Evolutionary conservation across 2,888 invertebrate species (phyloP).

Genomic region (Celastrina argiolus): DNA sequence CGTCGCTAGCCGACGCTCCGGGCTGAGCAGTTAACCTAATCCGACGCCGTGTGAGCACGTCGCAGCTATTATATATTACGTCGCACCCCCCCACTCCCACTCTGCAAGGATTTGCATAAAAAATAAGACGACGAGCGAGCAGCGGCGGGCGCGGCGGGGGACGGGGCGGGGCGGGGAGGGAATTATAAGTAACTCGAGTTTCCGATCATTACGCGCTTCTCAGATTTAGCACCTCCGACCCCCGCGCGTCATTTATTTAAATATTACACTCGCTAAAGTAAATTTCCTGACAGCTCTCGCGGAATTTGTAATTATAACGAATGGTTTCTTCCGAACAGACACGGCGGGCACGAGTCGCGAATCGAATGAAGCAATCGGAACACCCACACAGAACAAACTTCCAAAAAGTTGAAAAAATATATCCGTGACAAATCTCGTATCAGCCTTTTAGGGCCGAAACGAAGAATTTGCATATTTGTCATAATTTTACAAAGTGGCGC

Average conservation of each 20-base stretch:
- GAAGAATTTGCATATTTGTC: constrained; percentile 9
- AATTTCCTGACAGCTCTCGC: background rate
- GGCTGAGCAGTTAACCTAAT: background rate
- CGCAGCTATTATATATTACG: constrained; percentile 12
- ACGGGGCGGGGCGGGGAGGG: background rate
- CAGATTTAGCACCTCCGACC: background rate
- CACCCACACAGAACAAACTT: background rate
- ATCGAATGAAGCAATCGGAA: background rate
- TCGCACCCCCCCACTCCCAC: background rate
- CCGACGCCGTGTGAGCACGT: constrained; percentile 11
- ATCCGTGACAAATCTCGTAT: background rate
- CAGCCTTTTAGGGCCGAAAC: background rate
- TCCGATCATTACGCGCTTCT: background rate
- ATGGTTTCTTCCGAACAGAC: background rate
- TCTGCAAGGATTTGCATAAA: constrained; percentile 12
- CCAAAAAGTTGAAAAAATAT: background rate
- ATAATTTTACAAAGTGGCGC: constrained; percentile 6
- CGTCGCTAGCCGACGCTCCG: background rate
- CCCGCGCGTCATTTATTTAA: background rate
- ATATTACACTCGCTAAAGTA: background rate
- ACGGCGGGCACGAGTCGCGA: background rate
- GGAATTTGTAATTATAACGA: background rate
- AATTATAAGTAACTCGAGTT: constrained; percentile 1
- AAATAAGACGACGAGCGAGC: constrained; percentile 7
- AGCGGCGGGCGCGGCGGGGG: background rate